Evolutionary conservation across 1,140 invertebrate species (phyloP).

Genomic region (Drosophila azteca): DNA sequence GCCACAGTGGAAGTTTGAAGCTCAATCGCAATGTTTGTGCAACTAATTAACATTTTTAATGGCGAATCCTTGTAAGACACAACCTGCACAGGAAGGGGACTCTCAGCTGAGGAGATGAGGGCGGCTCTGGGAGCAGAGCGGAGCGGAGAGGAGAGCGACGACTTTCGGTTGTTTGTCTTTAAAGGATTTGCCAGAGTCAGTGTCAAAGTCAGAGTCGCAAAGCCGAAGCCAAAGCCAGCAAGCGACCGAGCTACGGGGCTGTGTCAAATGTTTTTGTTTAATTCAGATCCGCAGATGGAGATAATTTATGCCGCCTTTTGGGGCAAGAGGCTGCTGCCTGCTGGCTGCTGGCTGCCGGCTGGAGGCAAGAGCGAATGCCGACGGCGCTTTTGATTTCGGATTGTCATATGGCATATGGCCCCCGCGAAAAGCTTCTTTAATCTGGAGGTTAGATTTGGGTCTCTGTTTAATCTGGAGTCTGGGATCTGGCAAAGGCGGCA

Average conservation of each 20-base stretch:
- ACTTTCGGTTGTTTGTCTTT: slow-evolving; percentile 56
- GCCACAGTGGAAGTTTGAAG: slow-evolving; percentile 26
- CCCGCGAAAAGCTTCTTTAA: not conserved
- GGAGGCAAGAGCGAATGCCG: slow-evolving; percentile 15
- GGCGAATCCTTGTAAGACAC: slow-evolving; percentile 74
- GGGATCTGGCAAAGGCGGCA: slow-evolving; percentile 32
- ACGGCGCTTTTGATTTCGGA: slow-evolving; percentile 68
- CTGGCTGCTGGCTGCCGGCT: too few species aligned
- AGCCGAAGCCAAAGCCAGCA: too few species aligned
- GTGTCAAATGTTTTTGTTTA: slow-evolving; percentile 81
- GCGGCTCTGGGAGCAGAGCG: slow-evolving; percentile 2
- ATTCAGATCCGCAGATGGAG: slow-evolving; percentile 67
- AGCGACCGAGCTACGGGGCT: slow-evolving; percentile 42
- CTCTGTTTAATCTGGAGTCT: slow-evolving; percentile 41
- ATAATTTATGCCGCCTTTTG: slow-evolving; percentile 71
- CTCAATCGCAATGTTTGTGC: slow-evolving; percentile 66
- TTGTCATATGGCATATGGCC: slow-evolving; percentile 58
- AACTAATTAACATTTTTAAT: slow-evolving; percentile 82
- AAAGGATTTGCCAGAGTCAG: slow-evolving; percentile 58
- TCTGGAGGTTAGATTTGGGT: slow-evolving; percentile 39
- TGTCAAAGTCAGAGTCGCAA: too few species aligned
- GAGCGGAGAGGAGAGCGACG: not conserved
- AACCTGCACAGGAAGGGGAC: slow-evolving; percentile 7
- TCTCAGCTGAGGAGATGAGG: not conserved
- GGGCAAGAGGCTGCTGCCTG: not conserved